Evolutionary conservation across 1,140 invertebrate species (phyloP), one percentile per base, ranked within the genome.

Genomic region (Macrobrachium rosenbergii): DNA sequence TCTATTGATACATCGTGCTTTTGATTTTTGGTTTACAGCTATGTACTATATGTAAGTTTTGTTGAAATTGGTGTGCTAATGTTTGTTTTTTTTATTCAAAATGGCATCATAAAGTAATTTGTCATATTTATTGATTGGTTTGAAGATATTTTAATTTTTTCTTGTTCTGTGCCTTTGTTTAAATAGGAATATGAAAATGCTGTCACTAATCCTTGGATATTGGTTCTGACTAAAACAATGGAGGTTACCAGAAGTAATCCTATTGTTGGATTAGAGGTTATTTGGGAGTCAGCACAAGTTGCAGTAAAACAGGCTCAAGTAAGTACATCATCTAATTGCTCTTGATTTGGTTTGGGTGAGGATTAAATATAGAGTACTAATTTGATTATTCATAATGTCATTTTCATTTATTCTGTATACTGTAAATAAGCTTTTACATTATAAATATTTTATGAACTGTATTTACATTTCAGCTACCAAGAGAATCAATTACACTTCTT

Each of bases 191-290:
- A 86, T 64, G 28, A 58, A 28, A 45, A 73, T 43, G 23, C 28
- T 10, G 28, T 45, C 5, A 37, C 83, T 23, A 86, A 86, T 62
- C 83, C 83, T 17, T 86, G 83, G 83, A 76, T 86, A 21, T 10
- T 37, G 28, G 77, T 80, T 23, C 59, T 79, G 23, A 62, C 37
- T 12, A 80, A 80, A 28, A 72, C 73, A n/a, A 19, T 86, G 52
- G 83, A 86, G 37, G 75, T 80, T 43, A 86, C 45, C 45, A 52
- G 72, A 58, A 21, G 60, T 14, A 77, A 73, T 14, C 16, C 45
- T 16, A 69, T 59, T 5, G 12, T 62, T 59, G 64, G 83, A 16
- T 59, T 86, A 37, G 63, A 86, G 63, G 59, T 86, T 28, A 60
- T 86, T 19, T 86, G 83, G 83, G 52, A 86, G 23, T 76, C 83